phyloP scores from a whole-genome alignment of 2,888 invertebrate genomes.

The Esperia sulphurella region DNA sequence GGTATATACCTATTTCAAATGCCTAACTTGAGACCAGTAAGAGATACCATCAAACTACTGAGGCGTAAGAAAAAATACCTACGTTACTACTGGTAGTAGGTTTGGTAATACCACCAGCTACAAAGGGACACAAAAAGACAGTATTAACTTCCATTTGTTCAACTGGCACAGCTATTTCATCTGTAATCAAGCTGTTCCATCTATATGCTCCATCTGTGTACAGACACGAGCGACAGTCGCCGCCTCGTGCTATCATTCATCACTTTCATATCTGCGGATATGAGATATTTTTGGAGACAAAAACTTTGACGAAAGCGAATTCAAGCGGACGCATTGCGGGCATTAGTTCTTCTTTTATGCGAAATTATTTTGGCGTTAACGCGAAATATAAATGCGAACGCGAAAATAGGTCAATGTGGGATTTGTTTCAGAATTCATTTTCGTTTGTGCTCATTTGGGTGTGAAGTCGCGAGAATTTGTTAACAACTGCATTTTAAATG shows the following conservation, averaged over 20 bases:
- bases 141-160: background rate
- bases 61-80: too few species aligned
- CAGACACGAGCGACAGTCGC: slow-evolving; percentile 9
- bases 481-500: background rate
- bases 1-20: too few species aligned
- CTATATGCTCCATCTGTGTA: background rate
- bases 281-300: slow-evolving; percentile 22
- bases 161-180: background rate
- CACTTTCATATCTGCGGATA: slow-evolving; percentile 20
- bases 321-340: background rate
- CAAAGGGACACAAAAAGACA: too few species aligned
- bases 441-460: too few species aligned
- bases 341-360: slow-evolving; percentile 13
- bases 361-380: background rate
- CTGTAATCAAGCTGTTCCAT: background rate
- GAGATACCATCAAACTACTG: too few species aligned
- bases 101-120: too few species aligned
- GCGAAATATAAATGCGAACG: background rate
- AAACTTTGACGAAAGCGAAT: slow-evolving; percentile 17
- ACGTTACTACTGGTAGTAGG: too few species aligned
- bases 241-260: slow-evolving; percentile 18
- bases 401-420: background rate
- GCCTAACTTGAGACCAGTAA: too few species aligned
- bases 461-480: background rate
- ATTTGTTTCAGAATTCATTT: background rate